These are phyloP conservation scores for Euwallacea fornicatus DNA, from an alignment of 1,140 invertebrate genomes.

Conservation along the genomic window DNA sequence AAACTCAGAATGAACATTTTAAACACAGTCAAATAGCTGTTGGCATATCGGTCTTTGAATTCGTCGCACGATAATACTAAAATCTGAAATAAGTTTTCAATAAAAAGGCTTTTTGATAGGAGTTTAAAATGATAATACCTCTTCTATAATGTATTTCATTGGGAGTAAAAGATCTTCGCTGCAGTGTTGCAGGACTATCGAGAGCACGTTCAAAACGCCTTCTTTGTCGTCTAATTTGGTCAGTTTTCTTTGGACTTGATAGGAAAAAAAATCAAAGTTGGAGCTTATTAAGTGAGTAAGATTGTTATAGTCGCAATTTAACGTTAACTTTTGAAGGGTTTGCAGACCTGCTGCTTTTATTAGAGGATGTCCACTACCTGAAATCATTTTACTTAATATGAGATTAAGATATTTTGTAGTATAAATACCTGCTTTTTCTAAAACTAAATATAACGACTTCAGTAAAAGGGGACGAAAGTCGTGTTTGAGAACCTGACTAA, in stretches of 20 bases:
- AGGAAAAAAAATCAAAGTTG: slow-evolving; percentile 70
- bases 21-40: slow-evolving; percentile 66
- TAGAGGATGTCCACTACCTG: slow-evolving; percentile 61
- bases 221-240: slow-evolving; percentile 58
- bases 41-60: slow-evolving; percentile 58
- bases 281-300: slow-evolving; percentile 59
- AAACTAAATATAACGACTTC: slow-evolving; percentile 65
- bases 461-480: slow-evolving; percentile 62
- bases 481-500: slow-evolving; percentile 56
- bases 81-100: slow-evolving; percentile 52
- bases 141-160: slow-evolving; percentile 64
- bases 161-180: slow-evolving; percentile 61
- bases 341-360: slow-evolving; percentile 59
- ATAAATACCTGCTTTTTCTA: slow-evolving; percentile 64
- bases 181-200: slow-evolving; percentile 66
- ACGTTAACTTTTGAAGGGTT: slow-evolving; percentile 59
- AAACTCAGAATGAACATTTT: slow-evolving; percentile 63
- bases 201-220: slow-evolving; percentile 61
- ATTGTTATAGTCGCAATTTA: slow-evolving; percentile 54
- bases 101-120: not conserved
- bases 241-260: slow-evolving; percentile 65
- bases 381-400: slow-evolving; percentile 23
- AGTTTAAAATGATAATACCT: slow-evolving; percentile 52
- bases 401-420: not conserved
- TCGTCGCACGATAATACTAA: slow-evolving; percentile 61